phyloP scores from a whole-genome alignment of 2,888 invertebrate genomes.

The Parascotia fuliginaria region DNA sequence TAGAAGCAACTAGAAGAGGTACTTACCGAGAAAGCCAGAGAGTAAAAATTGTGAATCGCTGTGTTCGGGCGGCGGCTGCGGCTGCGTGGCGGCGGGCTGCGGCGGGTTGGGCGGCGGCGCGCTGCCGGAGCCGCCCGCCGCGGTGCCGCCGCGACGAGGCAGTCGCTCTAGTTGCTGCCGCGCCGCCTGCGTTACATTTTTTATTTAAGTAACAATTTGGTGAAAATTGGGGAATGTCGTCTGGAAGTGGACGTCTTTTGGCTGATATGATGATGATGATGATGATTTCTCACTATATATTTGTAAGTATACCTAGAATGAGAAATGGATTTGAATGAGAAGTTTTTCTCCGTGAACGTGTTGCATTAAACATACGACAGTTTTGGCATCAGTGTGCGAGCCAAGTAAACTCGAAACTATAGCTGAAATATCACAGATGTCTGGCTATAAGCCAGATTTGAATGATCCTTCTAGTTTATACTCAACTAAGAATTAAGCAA shows the following conservation, averaged over 20 bases:
- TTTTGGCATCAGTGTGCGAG: not conserved
- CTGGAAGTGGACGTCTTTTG: no score
- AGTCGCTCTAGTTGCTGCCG: constrained; percentile 95
- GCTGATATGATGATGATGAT: no score
- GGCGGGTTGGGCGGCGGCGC: constrained; percentile 78
- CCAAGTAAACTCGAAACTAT: not conserved
- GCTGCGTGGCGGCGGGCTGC: constrained; percentile 63
- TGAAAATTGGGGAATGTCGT: no score
- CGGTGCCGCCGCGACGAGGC: constrained; percentile 90
- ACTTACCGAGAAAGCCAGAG: constrained; percentile 69
- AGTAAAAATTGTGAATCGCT: constrained; percentile 72
- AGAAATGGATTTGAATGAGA: not conserved
- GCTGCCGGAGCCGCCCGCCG: constrained; percentile 79
- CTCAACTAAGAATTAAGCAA: not conserved
- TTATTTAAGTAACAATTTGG: no score
- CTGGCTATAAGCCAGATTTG: not conserved
- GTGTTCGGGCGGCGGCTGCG: constrained; percentile 65
- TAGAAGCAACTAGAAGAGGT: no score
- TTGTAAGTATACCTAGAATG: not conserved
- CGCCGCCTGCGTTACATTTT: constrained; percentile 86
- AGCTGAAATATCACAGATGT: not conserved
- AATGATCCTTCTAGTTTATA: not conserved
- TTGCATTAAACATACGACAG: not conserved
- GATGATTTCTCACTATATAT: no score
- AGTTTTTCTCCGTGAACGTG: not conserved